Conservation (phyloP, 2,797 vertebrate genomes). For the Pachyuromys duprasi region DNA sequence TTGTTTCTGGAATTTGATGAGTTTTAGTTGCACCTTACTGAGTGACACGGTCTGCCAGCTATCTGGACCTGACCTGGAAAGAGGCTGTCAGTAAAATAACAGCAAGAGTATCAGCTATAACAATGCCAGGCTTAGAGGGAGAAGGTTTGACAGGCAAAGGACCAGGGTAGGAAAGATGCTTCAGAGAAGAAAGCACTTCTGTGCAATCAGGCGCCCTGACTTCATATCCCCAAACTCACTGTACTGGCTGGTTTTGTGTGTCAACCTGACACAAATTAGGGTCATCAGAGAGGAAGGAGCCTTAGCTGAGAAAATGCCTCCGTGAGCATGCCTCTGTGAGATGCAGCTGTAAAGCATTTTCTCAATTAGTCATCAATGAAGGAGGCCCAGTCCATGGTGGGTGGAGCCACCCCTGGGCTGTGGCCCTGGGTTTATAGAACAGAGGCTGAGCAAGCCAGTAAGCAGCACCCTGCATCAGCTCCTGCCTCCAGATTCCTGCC, state of each 20-base stretch:
- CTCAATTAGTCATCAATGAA: not conserved
- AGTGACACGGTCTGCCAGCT: not conserved
- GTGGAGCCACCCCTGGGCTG: not conserved
- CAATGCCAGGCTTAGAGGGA: not conserved
- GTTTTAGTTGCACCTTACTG: not conserved
- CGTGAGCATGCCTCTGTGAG: not conserved
- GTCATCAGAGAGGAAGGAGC: not conserved
- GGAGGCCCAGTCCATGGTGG: not conserved
- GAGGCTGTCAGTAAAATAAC: not conserved
- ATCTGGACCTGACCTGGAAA: not conserved
- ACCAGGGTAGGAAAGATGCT: not conserved
- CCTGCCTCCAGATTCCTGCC: not conserved
- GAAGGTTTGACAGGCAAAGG: not conserved
- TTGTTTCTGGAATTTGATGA: not conserved
- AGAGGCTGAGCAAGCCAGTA: not conserved
- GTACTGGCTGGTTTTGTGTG: not conserved
- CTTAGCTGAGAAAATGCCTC: not conserved
- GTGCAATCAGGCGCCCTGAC: not conserved
- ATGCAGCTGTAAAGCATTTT: not conserved
- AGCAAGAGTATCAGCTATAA: not conserved
- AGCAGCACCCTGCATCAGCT: not conserved
- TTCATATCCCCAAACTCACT: not conserved
- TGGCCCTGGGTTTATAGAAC: not conserved
- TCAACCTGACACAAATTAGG: not conserved
- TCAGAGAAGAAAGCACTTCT: not conserved